Percentiles rank a stretch among this genome's conserved stretches.
Conservation (phyloP, 2,113 vertebrate genomes). For the Bos javanicus region DNA sequence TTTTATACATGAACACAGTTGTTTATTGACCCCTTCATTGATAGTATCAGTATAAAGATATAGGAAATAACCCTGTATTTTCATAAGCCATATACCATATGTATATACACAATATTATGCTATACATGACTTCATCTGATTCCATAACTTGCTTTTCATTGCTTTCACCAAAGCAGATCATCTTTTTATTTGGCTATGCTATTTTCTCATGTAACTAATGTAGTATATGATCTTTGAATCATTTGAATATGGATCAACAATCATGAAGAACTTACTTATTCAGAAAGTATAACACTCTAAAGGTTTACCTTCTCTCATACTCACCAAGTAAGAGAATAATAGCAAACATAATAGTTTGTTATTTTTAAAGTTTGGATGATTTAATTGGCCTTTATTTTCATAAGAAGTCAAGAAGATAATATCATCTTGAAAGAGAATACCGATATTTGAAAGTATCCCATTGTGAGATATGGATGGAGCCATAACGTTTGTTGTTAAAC, state of each 20-base stretch:
- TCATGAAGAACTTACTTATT: neutral
- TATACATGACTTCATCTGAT: slow-evolving; percentile 47
- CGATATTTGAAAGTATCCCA: slow-evolving; percentile 5
- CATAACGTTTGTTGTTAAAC: neutral
- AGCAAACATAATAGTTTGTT: neutral
- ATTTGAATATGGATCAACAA: neutral
- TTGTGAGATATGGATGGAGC: neutral
- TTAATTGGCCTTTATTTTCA: neutral
- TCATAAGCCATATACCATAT: slow-evolving; percentile 10
- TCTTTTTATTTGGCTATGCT: slow-evolving; percentile 65
- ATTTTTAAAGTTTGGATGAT: neutral
- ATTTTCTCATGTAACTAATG: slow-evolving; percentile 69
- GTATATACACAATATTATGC: neutral
- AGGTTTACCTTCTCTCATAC: neutral
- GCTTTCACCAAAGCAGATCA: slow-evolving; percentile 53
- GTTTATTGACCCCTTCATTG: neutral
- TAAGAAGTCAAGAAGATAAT: neutral
- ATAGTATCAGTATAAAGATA: slow-evolving; percentile 1
- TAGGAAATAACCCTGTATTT: slow-evolving; percentile 36
- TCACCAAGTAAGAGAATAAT: neutral
- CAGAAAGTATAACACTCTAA: neutral
- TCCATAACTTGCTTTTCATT: slow-evolving; percentile 61
- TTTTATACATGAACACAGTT: neutral
- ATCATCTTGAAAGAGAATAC: neutral
- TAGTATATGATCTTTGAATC: slow-evolving; percentile 62